Evolutionary conservation across 2,888 invertebrate species (phyloP).

Genomic region (Atethmia centrago): DNA sequence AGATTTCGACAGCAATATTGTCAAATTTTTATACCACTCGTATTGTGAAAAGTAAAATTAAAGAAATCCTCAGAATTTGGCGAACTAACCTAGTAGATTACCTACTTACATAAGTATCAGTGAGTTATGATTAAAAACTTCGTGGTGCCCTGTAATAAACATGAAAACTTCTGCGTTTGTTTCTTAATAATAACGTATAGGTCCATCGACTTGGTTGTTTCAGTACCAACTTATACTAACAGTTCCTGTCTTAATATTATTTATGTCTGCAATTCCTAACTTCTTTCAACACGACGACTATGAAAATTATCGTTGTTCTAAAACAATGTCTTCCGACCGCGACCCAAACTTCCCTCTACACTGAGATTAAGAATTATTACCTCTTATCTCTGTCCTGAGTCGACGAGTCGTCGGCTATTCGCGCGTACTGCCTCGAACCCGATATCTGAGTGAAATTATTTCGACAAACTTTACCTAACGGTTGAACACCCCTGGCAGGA

Average conservation of each 20-base stretch:
- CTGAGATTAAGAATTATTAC: slow-evolving; percentile 87
- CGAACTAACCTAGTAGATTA: neutral
- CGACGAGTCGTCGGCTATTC: slow-evolving; percentile 86
- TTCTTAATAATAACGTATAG: slow-evolving; percentile 46
- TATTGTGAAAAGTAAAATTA: neutral
- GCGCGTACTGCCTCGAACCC: slow-evolving; percentile 75
- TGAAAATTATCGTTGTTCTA: slow-evolving; percentile 80
- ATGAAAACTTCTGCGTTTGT: slow-evolving; percentile 57
- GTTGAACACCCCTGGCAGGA: slow-evolving; percentile 76
- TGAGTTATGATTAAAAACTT: slow-evolving; percentile 49
- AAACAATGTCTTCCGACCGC: slow-evolving; percentile 76
- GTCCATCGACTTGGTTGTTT: slow-evolving; percentile 61
- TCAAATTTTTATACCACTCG: too few relatives aligned
- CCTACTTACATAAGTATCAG: neutral
- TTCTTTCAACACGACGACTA: slow-evolving; percentile 73
- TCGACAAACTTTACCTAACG: slow-evolving; percentile 86
- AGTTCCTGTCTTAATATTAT: slow-evolving; percentile 63
- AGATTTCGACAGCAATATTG: neutral
- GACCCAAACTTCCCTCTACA: slow-evolving; percentile 72
- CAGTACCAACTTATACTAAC: slow-evolving; percentile 40
- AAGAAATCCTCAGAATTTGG: neutral
- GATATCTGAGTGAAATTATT: slow-evolving; percentile 88
- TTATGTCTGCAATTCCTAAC: slow-evolving; percentile 67
- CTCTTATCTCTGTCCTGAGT: slow-evolving; percentile 84
- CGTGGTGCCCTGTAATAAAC: slow-evolving; percentile 43